phyloP scores from a whole-genome alignment of 2,888 invertebrate species.

The Eulithis prunata region DNA sequence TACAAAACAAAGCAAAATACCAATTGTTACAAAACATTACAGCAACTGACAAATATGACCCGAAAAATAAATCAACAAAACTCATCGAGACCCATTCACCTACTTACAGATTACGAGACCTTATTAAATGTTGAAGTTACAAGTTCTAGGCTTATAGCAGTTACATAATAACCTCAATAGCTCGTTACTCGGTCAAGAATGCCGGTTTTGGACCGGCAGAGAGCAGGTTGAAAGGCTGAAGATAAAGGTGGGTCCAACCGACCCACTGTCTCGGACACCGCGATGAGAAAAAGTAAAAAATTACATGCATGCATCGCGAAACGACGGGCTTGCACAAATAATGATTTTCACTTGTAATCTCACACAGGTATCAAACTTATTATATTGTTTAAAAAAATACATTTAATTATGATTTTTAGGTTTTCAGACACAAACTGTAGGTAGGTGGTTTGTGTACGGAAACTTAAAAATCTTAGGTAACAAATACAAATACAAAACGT shows the following conservation, averaged over 20 bases:
- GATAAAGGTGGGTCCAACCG: conserved; percentile 13
- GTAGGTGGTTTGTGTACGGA: too few relatives aligned
- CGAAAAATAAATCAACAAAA: conserved; percentile 31
- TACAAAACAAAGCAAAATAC: neutral
- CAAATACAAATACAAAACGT: too few relatives aligned
- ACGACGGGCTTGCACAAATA: neutral
- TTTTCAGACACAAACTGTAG: too few relatives aligned
- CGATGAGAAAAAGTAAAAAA: neutral
- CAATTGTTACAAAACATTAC: conserved; percentile 27
- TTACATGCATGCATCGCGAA: too few relatives aligned
- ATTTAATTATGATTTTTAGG: too few relatives aligned
- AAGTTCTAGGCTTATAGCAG: conserved; percentile 40
- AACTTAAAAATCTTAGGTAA: too few relatives aligned
- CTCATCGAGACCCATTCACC: conserved; percentile 35
- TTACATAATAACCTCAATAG: conserved; percentile 38
- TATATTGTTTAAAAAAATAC: too few relatives aligned
- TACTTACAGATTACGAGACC: conserved; percentile 40
- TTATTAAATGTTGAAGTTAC: conserved; percentile 42
- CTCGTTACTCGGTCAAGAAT: conserved; percentile 34
- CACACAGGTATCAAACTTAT: too few relatives aligned
- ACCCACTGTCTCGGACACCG: conserved; percentile 2
- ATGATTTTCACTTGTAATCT: neutral
- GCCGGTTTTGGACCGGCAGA: conserved; percentile 27
- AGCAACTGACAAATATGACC: conserved; percentile 28
- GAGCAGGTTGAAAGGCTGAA: conserved; percentile 25